phyloP scores from a whole-genome alignment of 1,140 invertebrate genomes.

The Drosophila orena region DNA sequence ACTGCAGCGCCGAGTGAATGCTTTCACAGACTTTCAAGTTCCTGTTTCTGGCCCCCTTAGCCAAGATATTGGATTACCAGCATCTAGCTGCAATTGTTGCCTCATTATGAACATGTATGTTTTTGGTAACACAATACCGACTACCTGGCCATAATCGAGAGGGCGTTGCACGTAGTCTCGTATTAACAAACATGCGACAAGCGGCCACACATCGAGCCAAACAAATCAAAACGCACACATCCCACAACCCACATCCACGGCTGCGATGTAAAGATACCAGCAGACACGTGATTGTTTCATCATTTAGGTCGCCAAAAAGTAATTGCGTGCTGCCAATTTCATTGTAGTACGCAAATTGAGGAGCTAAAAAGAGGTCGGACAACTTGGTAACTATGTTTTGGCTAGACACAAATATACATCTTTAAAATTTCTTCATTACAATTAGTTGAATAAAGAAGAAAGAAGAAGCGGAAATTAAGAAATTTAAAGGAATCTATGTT shows the following conservation, averaged over 20 bases:
- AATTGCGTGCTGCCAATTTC: conserved; percentile 47
- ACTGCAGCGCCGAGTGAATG: conserved; percentile 1
- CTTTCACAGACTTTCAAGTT: conserved; percentile 6
- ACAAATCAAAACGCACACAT: conserved; percentile 39
- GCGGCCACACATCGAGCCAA: conserved; percentile 34
- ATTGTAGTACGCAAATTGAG: conserved; percentile 42
- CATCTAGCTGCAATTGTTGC: conserved; percentile 29
- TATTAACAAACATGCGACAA: conserved; percentile 26
- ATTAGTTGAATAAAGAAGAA: not conserved
- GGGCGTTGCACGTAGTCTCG: not conserved
- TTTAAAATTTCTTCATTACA: not conserved
- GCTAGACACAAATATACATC: not conserved
- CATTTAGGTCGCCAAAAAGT: conserved; percentile 43
- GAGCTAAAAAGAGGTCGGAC: conserved; percentile 36
- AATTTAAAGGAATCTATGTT: not conserved
- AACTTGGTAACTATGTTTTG: conserved; percentile 27
- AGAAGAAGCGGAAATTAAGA: not conserved
- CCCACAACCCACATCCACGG: conserved; percentile 12
- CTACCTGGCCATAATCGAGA: conserved; percentile 9
- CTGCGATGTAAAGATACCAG: conserved; percentile 15
- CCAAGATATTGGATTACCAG: conserved; percentile 30
- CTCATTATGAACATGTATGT: conserved; percentile 46
- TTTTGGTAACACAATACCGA: conserved; percentile 50
- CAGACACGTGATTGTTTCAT: conserved; percentile 56
- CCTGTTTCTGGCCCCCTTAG: conserved; percentile 19